Conservation (phyloP, 2,113 vertebrate species). For the Psilopogon haemacephalus region DNA sequence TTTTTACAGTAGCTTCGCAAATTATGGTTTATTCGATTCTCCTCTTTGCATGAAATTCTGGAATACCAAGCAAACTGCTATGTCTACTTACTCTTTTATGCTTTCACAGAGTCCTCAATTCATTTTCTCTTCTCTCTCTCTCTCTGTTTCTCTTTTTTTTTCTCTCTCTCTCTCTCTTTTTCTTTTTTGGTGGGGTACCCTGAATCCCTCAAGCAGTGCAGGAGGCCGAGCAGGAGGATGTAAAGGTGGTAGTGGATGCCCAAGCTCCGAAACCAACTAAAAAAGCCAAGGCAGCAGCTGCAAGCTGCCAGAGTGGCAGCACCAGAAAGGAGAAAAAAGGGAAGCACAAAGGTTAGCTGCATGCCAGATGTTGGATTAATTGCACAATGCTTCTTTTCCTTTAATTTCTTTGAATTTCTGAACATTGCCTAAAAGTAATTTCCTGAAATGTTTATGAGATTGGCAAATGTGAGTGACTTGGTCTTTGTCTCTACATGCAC, state of each 20-base stretch:
- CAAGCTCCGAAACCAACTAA: slow-evolving; percentile 89
- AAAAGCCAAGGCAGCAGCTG: slow-evolving; percentile 86
- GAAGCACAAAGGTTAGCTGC: slow-evolving; percentile 94
- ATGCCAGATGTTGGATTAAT: slow-evolving; percentile 31
- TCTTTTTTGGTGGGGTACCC: slow-evolving; percentile 44
- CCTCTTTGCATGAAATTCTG: background rate
- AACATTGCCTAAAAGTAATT: background rate
- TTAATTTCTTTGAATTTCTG: background rate
- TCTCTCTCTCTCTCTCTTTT: slow-evolving; percentile 13
- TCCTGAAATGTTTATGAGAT: background rate
- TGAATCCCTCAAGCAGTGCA: slow-evolving; percentile 83
- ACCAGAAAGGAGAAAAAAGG: slow-evolving; percentile 93
- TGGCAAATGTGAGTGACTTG: background rate
- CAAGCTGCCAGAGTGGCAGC: slow-evolving; percentile 87
- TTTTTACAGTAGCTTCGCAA: slow-evolving; percentile 8
- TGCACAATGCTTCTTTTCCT: background rate
- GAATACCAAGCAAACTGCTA: background rate
- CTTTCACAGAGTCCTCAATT: slow-evolving; percentile 31
- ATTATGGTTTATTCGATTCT: background rate
- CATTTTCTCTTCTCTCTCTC: background rate
- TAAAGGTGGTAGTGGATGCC: slow-evolving; percentile 79
- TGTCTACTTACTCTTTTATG: slow-evolving; percentile 30
- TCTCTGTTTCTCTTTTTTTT: slow-evolving; percentile 8
- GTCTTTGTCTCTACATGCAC: background rate
- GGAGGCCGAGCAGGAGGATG: slow-evolving; percentile 91